A percentile compares a stretch with the other conserved stretches of the same genome.
Conservation (phyloP, 2,797 vertebrate species). For the Cercopithecus petaurista region DNA sequence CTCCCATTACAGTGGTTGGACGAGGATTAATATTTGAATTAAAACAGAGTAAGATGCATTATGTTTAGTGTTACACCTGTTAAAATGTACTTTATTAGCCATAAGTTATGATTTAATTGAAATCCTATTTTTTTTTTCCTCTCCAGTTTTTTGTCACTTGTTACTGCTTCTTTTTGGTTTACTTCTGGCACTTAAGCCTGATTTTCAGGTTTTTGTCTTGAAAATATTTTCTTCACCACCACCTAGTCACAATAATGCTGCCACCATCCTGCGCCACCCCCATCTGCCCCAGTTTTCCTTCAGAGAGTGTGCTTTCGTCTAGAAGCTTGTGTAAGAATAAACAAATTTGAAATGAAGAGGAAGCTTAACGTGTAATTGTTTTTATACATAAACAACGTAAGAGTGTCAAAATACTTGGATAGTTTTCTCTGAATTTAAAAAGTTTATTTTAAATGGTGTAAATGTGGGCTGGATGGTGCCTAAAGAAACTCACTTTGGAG, state of each 20-base stretch:
- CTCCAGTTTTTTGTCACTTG: background rate
- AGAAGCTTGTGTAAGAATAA: background rate
- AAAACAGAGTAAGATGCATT: slow-evolving; percentile 13
- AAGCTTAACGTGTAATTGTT: background rate
- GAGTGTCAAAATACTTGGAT: background rate
- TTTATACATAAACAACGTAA: background rate
- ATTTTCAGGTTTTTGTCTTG: background rate
- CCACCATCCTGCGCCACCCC: accelerated
- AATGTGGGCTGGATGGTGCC: background rate
- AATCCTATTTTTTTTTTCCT: background rate
- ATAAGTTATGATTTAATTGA: slow-evolving; percentile 33
- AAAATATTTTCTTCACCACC: background rate
- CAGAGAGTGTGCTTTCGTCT: background rate
- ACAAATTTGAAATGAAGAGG: background rate
- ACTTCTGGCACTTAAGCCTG: background rate
- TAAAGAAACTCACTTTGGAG: background rate
- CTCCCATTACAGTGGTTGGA: background rate
- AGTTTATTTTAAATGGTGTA: slow-evolving; percentile 12
- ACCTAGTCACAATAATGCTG: background rate
- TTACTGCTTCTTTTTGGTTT: background rate
- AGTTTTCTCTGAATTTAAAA: slow-evolving; percentile 15
- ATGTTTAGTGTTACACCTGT: background rate
- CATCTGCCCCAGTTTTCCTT: background rate
- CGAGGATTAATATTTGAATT: background rate
- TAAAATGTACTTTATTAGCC: background rate